Conservation (phyloP, 1,140 invertebrate species). For the Monochamus saltuarius region DNA sequence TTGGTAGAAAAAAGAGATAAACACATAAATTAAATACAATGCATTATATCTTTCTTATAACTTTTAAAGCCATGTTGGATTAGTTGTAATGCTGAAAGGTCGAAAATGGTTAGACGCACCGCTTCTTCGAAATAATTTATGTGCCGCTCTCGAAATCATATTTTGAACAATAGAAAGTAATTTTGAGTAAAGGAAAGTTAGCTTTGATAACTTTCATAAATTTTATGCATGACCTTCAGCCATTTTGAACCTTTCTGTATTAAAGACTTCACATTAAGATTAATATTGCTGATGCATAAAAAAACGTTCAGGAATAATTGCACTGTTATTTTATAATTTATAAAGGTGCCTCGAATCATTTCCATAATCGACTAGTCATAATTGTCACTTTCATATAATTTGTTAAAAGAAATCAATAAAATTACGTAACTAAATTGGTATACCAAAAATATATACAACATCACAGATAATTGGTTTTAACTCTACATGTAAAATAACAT, state of each 20-base stretch:
- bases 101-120: too few species aligned
- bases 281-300: not conserved
- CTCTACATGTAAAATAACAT: not conserved
- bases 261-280: too few species aligned
- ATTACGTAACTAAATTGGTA: not conserved
- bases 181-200: too few species aligned
- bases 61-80: too few species aligned
- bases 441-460: constrained; percentile 24
- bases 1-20: constrained; percentile 25
- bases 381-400: not conserved
- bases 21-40: constrained; percentile 4
- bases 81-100: too few species aligned
- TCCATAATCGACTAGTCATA: not conserved
- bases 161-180: too few species aligned
- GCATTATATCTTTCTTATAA: not conserved
- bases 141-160: too few species aligned
- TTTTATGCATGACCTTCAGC: too few species aligned
- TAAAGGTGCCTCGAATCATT: not conserved
- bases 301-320: too few species aligned
- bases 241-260: too few species aligned
- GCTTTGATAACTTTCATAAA: too few species aligned
- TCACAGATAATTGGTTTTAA: constrained; percentile 20
- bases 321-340: not conserved
- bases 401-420: not conserved
- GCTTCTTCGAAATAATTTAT: too few species aligned